A percentile compares a stretch with the other conserved stretches of the same genome.
Conservation (phyloP, 2,797 vertebrate genomes). For the Epinephelus malabaricus region DNA sequence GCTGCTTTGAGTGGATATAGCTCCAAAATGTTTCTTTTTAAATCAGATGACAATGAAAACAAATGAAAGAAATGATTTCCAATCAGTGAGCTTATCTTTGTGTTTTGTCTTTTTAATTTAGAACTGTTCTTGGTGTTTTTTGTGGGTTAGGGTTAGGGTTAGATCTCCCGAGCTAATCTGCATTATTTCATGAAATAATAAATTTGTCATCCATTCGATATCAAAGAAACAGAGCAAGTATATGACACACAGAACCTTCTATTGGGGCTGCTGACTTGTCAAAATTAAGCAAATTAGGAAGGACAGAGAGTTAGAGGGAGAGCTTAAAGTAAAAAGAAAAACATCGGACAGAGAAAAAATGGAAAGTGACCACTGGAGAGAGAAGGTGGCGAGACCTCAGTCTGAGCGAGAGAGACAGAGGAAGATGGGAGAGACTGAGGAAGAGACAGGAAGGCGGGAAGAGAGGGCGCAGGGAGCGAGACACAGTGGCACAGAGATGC, state of each 20-base stretch:
- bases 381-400: conserved; percentile 1
- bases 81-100: background rate
- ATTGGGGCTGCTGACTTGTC: conserved; percentile 3
- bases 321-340: background rate
- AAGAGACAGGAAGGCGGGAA: background rate
- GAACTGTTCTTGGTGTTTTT: background rate
- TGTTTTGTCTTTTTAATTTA: background rate
- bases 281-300: background rate
- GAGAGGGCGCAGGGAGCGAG: background rate
- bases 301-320: background rate
- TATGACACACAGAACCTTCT: background rate
- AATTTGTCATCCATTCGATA: conserved; percentile 1
- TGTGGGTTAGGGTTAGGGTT: background rate
- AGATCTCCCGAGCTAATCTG: background rate
- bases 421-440: background rate
- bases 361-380: conserved; percentile 19
- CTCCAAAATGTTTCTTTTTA: background rate
- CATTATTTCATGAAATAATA: background rate
- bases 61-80: conserved; percentile 13
- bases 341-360: background rate
- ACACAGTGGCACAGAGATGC: conserved; percentile 9
- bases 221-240: background rate
- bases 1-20: no score
- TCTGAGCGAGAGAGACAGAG: background rate
- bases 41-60: conserved; percentile 18